A percentile compares a stretch with the other conserved stretches of the same genome.
These are phyloP conservation scores for Tachycineta bicolor DNA, from an alignment of 2,113 vertebrate genomes.

Conservation along the genomic window DNA sequence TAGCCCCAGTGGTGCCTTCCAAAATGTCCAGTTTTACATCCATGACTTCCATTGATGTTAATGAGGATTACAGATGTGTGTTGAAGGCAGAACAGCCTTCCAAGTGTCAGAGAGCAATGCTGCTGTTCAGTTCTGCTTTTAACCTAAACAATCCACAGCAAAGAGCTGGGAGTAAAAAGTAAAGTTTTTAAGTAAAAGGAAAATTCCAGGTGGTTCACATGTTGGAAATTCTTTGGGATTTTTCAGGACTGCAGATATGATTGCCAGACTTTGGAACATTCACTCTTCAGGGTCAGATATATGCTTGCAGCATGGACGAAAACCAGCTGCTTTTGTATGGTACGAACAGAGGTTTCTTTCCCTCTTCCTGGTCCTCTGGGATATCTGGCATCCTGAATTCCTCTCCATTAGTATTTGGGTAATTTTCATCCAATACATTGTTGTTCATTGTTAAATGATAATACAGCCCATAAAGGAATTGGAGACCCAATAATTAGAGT, in stretches of 20 bases:
- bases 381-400: neutral
- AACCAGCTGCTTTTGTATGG: neutral
- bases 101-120: neutral
- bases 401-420: neutral
- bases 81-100: neutral
- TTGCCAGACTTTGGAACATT: neutral
- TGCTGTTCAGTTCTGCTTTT: neutral
- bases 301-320: neutral
- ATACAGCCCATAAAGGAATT: neutral
- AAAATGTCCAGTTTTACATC: slow-evolving; percentile 12
- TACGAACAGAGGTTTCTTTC: neutral
- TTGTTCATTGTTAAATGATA: neutral
- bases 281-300: neutral
- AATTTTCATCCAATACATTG: neutral
- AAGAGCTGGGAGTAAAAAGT: neutral
- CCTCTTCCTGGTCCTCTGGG: neutral
- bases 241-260: neutral
- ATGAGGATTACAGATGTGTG: neutral
- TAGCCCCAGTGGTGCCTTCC: neutral
- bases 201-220: neutral
- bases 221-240: neutral
- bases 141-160: neutral
- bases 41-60: neutral
- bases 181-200: neutral
- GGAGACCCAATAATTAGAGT: neutral